phyloP scores from a whole-genome alignment of 2,797 vertebrate genomes.

The Lacerta viridis region DNA sequence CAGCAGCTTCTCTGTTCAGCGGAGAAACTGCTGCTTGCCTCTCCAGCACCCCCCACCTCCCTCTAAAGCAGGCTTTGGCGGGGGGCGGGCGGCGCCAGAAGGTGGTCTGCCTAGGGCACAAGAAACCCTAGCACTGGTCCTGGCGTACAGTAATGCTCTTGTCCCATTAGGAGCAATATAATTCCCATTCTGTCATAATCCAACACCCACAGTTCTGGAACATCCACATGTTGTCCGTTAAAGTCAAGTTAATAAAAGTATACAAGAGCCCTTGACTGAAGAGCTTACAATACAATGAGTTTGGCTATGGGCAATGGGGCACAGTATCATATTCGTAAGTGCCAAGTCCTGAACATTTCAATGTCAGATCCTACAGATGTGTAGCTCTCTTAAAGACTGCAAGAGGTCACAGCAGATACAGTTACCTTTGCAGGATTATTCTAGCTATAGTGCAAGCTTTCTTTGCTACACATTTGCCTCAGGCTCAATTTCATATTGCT shows the following conservation, averaged over 20 bases:
- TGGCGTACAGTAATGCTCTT: neutral
- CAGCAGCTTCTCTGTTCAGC: too few relatives aligned
- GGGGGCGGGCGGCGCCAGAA: too few relatives aligned
- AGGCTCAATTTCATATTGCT: slow-evolving; percentile 61
- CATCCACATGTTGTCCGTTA: slow-evolving; percentile 14
- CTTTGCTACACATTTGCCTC: slow-evolving; percentile 40
- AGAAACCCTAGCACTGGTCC: too few relatives aligned
- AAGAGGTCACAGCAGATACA: slow-evolving; percentile 20
- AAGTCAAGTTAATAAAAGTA: neutral
- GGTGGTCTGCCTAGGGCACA: too few relatives aligned
- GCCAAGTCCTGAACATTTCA: slow-evolving; percentile 52
- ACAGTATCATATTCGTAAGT: slow-evolving; percentile 30
- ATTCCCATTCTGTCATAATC: neutral
- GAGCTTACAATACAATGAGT: slow-evolving; percentile 29
- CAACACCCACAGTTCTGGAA: neutral
- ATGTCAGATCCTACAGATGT: slow-evolving; percentile 13
- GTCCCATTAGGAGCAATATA: neutral
- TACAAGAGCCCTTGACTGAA: slow-evolving; percentile 31
- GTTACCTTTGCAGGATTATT: slow-evolving; percentile 8
- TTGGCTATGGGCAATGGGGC: neutral
- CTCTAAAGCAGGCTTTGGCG: too few relatives aligned
- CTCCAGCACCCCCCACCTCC: too few relatives aligned
- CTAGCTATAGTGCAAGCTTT: slow-evolving; percentile 59
- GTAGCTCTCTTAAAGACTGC: slow-evolving; percentile 45
- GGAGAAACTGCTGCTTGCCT: too few relatives aligned